Base-by-base conservation (phyloP, 35 echinoderm and acorn worm species). In the Holothuria glaberrima region DNA sequence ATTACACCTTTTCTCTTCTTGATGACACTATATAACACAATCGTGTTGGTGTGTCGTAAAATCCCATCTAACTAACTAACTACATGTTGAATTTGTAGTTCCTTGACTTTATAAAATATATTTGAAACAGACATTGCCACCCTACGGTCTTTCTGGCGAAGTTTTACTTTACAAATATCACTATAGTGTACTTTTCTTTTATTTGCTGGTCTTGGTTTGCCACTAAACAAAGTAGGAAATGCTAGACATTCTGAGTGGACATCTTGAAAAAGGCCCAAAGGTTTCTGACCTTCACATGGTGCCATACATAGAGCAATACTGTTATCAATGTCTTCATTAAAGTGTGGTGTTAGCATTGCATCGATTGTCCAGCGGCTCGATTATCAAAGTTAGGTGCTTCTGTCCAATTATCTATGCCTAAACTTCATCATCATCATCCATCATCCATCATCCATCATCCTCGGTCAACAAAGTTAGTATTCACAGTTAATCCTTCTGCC, bases 181-280 rank as follows among this genome's bases (percentile, higher is more conserved):
- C 88, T 80, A n/a, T 90, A 90, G 14, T 58, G 75, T 50, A 91
- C 78, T 68, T 20, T 82, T 1, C 27, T 31, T 46, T 57, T 82
- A n/a, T 9, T 57, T 27, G 14, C 35, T 44, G 17, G 18, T 32
- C 89, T 84, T 48, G 64, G 64, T 30, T 91, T 78, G 71, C 77
- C 78, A 91, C 77, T 85, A 71, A 83, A 91, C 7, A 85, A 38
- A 48, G 89, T 91, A 32, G 89, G 89, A 85, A 85, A 91, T 2
- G 89, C 76, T 69, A 91, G 89, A 5, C 52, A 58, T 91, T 91
- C 89, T 31, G 89, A 81, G 22, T 31, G 44, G 22, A 9, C 59
- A 56, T 90, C 88, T 90, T 90, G 88, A 79, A 90, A 90, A 20
- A 90, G 58, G 52, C 88, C 88, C 52, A 90, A 30, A 58, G 88